These are phyloP conservation scores for Coenobita brevimanus DNA, from an alignment of 1,140 invertebrate species.

Conservation along the genomic window DNA sequence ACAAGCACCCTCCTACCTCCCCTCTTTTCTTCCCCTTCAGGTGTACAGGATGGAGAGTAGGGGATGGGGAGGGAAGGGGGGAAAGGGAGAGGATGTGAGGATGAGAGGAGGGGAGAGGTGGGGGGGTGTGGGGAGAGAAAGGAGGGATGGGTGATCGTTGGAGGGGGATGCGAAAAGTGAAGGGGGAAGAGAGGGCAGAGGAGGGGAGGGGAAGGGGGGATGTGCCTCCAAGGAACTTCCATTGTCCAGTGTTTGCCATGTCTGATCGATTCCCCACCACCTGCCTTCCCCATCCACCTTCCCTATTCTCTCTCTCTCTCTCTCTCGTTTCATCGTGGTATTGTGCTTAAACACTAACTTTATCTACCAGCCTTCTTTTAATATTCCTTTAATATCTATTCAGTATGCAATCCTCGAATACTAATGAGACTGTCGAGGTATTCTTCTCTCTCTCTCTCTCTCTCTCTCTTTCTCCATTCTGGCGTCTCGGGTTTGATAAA, in stretches of 20 bases:
- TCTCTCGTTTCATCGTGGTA: no score
- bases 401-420: no score
- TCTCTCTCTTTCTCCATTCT: background rate
- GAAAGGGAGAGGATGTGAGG: no score
- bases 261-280: no score
- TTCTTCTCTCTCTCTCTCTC: background rate
- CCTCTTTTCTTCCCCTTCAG: no score
- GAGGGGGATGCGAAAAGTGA: background rate
- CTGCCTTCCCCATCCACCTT: no score
- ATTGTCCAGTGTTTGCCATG: no score
- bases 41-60: background rate
- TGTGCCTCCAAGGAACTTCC: no score
- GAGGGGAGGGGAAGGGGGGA: no score
- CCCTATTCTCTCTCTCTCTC: no score
- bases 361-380: background rate
- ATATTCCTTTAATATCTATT: background rate
- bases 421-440: no score
- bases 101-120: background rate
- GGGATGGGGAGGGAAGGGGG: background rate
- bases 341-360: background rate
- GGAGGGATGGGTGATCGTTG: background rate
- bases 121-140: background rate
- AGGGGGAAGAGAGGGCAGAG: background rate
- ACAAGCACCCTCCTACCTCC: no score
- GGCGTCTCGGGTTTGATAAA: background rate